Evolutionary conservation across 2,113 vertebrate species (phyloP).

Genomic region (Pholis gunnellus): DNA sequence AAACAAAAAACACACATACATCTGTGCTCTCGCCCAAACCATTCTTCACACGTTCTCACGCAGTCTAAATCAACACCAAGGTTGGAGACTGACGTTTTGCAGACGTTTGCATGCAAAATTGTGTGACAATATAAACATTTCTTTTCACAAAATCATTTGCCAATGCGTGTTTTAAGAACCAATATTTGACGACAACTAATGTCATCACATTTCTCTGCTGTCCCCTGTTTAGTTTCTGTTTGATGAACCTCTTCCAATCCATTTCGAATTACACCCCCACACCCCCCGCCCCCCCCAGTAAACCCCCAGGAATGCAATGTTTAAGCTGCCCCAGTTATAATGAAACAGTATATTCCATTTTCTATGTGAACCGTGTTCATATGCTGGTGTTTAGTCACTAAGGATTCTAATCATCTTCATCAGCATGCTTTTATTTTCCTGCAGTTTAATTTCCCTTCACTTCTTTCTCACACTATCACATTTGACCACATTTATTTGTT

Average conservation of each 20-base stretch:
- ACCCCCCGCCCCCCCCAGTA: slow-evolving; percentile 3
- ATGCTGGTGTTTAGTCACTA: slow-evolving; percentile 15
- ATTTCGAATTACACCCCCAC: slow-evolving; percentile 1
- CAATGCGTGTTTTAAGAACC: neutral
- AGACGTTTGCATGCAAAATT: neutral
- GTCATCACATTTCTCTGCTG: neutral
- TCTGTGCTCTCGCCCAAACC: neutral
- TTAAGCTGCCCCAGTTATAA: slow-evolving; percentile 12
- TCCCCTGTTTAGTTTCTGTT: neutral
- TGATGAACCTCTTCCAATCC: slow-evolving; percentile 7
- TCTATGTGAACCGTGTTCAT: neutral
- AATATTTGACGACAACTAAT: neutral
- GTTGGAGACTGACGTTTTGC: neutral
- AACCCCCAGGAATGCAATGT: neutral
- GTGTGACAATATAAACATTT: neutral
- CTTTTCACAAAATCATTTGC: neutral
- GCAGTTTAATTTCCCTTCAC: slow-evolving; percentile 6
- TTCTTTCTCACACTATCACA: slow-evolving; percentile 14
- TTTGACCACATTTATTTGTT: slow-evolving; percentile 13
- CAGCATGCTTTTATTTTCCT: slow-evolving; percentile 25
- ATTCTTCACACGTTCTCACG: neutral
- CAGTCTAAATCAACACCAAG: neutral
- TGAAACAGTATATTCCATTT: neutral
- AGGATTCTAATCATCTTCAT: slow-evolving; percentile 39
- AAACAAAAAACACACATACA: neutral